A percentile compares a stretch with the other conserved stretches of the same genome.
Conservation (phyloP, 2,888 invertebrate genomes). For the Andrena flavipes region DNA sequence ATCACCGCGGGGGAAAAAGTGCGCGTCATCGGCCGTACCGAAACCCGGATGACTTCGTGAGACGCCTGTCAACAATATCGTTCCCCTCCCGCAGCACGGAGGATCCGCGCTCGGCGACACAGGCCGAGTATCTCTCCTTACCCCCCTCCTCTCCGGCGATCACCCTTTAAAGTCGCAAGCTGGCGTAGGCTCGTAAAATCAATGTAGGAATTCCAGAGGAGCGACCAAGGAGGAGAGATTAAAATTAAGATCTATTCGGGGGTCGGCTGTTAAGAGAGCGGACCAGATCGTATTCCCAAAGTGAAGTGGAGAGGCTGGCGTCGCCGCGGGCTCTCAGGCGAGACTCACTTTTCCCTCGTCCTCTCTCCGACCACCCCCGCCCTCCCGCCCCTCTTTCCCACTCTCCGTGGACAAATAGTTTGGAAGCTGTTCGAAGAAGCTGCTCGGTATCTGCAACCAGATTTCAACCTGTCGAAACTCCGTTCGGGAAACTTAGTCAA, state of each 20-base stretch:
- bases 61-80: conserved; percentile 82
- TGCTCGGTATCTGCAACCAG: conserved; percentile 75
- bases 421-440: conserved; percentile 70
- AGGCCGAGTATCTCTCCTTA: background rate
- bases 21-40: conserved; percentile 82
- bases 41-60: conserved; percentile 83
- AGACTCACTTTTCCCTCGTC: conserved; percentile 36
- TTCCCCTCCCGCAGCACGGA: conserved; percentile 64
- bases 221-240: background rate
- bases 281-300: conserved; percentile 39
- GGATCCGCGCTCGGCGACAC: conserved; percentile 1
- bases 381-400: background rate
- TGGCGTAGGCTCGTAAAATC: background rate
- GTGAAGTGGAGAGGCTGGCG: conserved; percentile 22
- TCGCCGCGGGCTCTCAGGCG: conserved; percentile 24
- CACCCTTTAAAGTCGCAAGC: background rate
- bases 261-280: conserved; percentile 31
- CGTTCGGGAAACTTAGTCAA: conserved; percentile 79
- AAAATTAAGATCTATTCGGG: conserved; percentile 33
- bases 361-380: conserved; percentile 7
- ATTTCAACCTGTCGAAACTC: conserved; percentile 80
- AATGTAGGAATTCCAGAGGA: background rate
- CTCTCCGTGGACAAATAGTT: conserved; percentile 70
- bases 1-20: conserved; percentile 83
- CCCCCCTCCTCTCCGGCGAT: background rate